Evolutionary conservation across 2,888 invertebrate genomes (phyloP), one percentile per base, ranked within the genome.

Genomic region (Gandaritis pyraliata): DNA sequence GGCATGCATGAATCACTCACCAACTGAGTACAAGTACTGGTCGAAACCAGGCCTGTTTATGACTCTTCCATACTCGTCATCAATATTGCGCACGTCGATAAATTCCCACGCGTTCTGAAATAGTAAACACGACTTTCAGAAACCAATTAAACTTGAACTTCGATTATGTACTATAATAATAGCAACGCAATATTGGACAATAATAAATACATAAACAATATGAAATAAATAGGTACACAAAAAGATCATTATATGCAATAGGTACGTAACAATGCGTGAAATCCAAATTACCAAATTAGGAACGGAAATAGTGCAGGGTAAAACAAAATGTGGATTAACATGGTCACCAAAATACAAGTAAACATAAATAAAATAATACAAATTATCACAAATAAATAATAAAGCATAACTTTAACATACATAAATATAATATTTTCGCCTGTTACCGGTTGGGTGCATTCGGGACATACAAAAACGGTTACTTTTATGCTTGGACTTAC

Each of bases 41-140:
- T 95, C 94, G 72, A 95, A 92, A 50, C 94, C 94, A 29, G 94
- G 92, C 83, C 92, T 93, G 65, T 94, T 94, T 69, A 92, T 93
- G 52, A 94, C 85, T 77, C 87, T 88, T 55, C 87, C 77, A 71
- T 86, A 87, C 58, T 87, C 87, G 66, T 90, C 88, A 67, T 90
- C 88, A 64, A 83, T 84, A 71, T 80, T 81, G 64, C 82, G 83
- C 71, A 82, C 71, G 81, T 93, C 90, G 64, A 80, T 75, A 65
- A 94, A 78, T 72, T 94, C 94, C 94, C 94, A 95, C 58, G 94
- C 90, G 78, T 94, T 93, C 95, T 95, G 85, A 64, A 92, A 58
- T 36, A 59, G 45, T 16, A 63, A 58, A 58, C n/a, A 57, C 13
- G 1, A 53, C 15, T 43, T 63, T 59, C 48, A 49, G 29, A 47